Conservation (phyloP, 2,797 vertebrate species). For the Chaetodon trifasciatus region DNA sequence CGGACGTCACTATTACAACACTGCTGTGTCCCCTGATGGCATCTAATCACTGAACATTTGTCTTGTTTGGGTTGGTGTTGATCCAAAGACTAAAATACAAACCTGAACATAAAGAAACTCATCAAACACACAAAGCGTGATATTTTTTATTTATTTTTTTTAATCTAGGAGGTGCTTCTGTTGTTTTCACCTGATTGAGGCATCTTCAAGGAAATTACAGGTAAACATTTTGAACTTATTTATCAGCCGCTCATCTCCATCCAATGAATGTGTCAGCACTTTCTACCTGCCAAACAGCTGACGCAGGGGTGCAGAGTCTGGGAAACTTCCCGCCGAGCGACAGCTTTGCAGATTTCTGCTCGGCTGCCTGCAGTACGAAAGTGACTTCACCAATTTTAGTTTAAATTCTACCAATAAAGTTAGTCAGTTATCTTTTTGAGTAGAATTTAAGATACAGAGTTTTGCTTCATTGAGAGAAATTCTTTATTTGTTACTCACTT, state of each 20-base stretch:
- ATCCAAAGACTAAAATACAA: neutral
- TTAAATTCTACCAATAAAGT: neutral
- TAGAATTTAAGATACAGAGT: neutral
- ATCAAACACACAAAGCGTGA: neutral
- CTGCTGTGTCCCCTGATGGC: neutral
- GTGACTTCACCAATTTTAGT: neutral
- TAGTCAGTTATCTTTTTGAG: neutral
- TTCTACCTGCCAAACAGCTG: conserved; percentile 30
- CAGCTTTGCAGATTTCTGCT: conserved; percentile 97
- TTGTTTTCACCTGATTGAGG: neutral
- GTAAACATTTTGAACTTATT: neutral
- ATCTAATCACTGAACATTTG: neutral
- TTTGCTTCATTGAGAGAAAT: neutral
- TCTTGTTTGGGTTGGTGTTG: neutral
- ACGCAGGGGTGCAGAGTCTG: conserved; percentile 53
- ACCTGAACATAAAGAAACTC: neutral
- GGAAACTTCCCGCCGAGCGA: conserved; percentile 89
- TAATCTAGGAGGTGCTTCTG: neutral
- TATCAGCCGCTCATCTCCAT: neutral
- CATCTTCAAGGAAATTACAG: neutral
- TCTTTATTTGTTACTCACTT: neutral
- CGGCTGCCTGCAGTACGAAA: conserved; percentile 70
- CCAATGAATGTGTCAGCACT: neutral
- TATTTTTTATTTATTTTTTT: neutral
- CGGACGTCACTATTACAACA: conserved; percentile 9